Base-by-base conservation (phyloP, 2,888 invertebrate genomes). In the Synergus laeviventris region DNA sequence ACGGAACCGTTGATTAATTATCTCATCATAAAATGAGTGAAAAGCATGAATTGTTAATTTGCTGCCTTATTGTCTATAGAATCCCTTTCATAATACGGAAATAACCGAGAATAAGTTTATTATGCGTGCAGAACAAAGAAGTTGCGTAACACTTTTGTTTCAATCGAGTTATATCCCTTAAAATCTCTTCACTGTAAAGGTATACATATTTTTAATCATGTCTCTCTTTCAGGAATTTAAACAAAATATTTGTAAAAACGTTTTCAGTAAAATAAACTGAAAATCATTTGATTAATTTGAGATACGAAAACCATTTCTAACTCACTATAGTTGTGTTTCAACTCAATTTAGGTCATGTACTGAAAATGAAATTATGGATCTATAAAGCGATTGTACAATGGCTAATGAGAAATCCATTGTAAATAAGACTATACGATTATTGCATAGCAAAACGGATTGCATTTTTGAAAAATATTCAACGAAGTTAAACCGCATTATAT, bases 401-500 rank as follows among this genome's bases (percentile, higher is more conserved):
- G 11, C 7, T 39, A 39, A 8, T 11, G 11, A 11, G 38, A 11
- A 8, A 11, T 39, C 39, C 9, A 39, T 39, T 9, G 39, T 11
- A 39, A 39, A 31, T 31, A 5, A 5, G 31, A 31, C 31, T 39
- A n/a, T n/a, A 39, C 39, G 11, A 60, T 24, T 31, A 16, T 12
- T 24, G 60, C 14, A 24, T 9, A 11, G 31, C 31, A 24, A 14
- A 31, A 18, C 14, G 60, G 60, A 21, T 21, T 60, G 60, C 9
- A 60, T 31, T 60, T 21, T 21, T 60, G 60, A 60, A 60, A 60
- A 60, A 60, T 60, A 60, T 21, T 31, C 60, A 60, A 60, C 24
- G 31, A 21, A 60, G 12, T 60, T 31, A 60, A 60, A 21, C 4
- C 21, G 31, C 60, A 12, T 31, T 60, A 39, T 39, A 39, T 9